Conservation (phyloP, 2,797 vertebrate genomes). For the Chromis chromis region DNA sequence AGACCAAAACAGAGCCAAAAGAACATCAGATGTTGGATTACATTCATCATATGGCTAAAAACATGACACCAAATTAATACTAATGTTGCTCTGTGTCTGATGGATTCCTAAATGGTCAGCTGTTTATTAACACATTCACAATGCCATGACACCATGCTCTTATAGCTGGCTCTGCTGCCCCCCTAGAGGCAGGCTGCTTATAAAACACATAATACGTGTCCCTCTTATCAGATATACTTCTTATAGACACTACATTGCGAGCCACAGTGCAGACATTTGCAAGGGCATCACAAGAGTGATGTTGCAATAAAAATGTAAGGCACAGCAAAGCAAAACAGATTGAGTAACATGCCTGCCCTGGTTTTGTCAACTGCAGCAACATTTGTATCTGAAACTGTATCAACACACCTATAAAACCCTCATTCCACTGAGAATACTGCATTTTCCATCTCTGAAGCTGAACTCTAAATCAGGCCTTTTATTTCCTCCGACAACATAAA, state of each 20-base stretch:
- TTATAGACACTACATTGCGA: background rate
- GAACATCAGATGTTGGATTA: background rate
- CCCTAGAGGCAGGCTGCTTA: background rate
- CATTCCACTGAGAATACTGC: constrained; percentile 13
- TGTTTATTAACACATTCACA: background rate
- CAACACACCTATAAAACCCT: constrained; percentile 8
- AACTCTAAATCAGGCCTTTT: constrained; percentile 9
- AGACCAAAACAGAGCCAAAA: background rate
- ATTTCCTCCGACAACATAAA: constrained; percentile 25
- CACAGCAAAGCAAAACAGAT: constrained; percentile 11
- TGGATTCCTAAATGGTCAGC: background rate
- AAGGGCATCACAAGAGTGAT: constrained; percentile 6
- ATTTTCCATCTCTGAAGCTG: background rate
- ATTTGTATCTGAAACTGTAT: constrained; percentile 25
- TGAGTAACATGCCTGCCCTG: constrained; percentile 11
- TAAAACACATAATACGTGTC: background rate
- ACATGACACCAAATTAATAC: background rate
- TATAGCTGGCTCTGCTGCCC: background rate
- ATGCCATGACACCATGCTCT: background rate
- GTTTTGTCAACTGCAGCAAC: constrained; percentile 12
- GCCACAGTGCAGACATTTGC: constrained; percentile 1
- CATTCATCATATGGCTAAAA: background rate
- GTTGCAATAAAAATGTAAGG: constrained; percentile 18
- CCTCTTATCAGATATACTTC: background rate
- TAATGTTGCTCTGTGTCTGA: no score